Evolutionary conservation across 2,797 vertebrate species (phyloP).

Genomic region (Streptopelia turtur): DNA sequence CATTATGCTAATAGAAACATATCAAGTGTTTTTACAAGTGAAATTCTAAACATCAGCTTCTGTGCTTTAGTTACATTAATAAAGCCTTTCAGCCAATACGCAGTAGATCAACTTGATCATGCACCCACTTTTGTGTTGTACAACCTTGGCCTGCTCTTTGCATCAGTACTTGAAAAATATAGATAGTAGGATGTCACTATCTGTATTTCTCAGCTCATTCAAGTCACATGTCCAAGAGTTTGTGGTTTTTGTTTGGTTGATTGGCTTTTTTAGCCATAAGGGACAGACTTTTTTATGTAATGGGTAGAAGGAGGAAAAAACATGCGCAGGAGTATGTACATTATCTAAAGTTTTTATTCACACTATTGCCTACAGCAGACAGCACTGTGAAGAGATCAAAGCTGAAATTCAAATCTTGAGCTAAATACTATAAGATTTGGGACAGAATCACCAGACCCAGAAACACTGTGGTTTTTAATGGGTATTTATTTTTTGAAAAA

Average conservation of each 20-base stretch:
- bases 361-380: not conserved
- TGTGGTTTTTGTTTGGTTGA: not conserved
- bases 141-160: not conserved
- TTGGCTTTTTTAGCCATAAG: not conserved
- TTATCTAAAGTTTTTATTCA: not conserved
- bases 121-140: not conserved
- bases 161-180: not conserved
- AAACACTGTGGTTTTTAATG: not conserved
- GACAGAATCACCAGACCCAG: not conserved
- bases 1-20: not conserved
- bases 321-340: rapidly evolving
- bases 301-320: not conserved
- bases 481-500: not conserved
- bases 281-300: not conserved
- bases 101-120: not conserved
- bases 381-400: not conserved
- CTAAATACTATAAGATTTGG: not conserved
- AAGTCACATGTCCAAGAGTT: not conserved
- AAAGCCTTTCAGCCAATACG: not conserved
- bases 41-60: not conserved
- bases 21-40: not conserved
- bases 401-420: not conserved
- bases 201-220: not conserved
- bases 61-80: not conserved
- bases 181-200: not conserved